phyloP scores from a whole-genome alignment of 2,888 invertebrate species.

The Cheilosia scutellata region DNA sequence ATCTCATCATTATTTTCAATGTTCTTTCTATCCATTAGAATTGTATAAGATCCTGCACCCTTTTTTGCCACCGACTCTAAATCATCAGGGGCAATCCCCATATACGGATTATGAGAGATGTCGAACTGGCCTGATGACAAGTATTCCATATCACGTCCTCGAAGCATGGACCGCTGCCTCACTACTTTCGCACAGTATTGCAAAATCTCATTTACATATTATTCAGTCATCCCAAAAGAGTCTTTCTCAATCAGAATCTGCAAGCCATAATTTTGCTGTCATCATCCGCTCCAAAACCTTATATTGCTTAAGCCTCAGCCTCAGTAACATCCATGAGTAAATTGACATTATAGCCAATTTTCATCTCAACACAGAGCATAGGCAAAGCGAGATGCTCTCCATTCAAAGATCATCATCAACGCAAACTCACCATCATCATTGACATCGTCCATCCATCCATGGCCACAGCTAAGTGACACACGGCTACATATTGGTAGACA shows the following conservation, averaged over 20 bases:
- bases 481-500: slow-evolving; percentile 68
- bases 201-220: slow-evolving; percentile 13
- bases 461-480: slow-evolving; percentile 64
- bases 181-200: not conserved
- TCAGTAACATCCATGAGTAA: slow-evolving; percentile 4
- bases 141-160: too few species aligned
- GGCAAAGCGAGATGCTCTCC: slow-evolving; percentile 34
- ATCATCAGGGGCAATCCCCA: too few species aligned
- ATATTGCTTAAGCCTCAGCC: slow-evolving; percentile 13
- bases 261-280: not conserved
- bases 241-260: slow-evolving; percentile 6
- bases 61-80: too few species aligned
- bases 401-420: slow-evolving; percentile 54
- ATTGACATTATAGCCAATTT: slow-evolving; percentile 55
- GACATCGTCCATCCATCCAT: slow-evolving; percentile 63
- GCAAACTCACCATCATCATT: slow-evolving; percentile 50
- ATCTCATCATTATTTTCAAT: too few species aligned
- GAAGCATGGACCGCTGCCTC: too few species aligned
- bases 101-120: too few species aligned
- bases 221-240: slow-evolving; percentile 1
- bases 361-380: slow-evolving; percentile 7
- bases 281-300: slow-evolving; percentile 1
- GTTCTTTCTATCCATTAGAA: too few species aligned
- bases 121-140: too few species aligned
- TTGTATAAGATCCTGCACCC: too few species aligned